Conservation (phyloP, 2,888 invertebrate species). For the Apotomis capreana region DNA sequence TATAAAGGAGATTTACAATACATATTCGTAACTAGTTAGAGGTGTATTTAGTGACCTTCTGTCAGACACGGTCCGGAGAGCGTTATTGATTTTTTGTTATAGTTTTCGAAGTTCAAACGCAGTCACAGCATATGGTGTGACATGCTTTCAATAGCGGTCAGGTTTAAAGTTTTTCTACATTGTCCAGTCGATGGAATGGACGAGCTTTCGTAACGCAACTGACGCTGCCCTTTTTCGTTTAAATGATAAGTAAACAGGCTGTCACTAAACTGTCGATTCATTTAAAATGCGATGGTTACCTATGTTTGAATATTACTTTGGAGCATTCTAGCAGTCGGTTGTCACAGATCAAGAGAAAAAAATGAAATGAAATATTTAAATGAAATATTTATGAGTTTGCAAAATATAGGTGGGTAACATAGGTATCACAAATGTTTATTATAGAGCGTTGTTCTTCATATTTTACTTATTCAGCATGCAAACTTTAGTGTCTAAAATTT, state of each 20-base stretch:
- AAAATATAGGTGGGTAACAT: too few relatives aligned
- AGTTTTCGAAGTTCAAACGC: slow-evolving; percentile 63
- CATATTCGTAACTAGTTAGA: slow-evolving; percentile 78
- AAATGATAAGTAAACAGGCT: slow-evolving; percentile 25
- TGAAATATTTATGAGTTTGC: too few relatives aligned
- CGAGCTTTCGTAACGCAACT: slow-evolving; percentile 53
- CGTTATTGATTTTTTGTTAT: slow-evolving; percentile 72
- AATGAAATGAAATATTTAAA: too few relatives aligned
- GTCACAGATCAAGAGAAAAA: neutral
- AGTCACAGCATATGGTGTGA: slow-evolving; percentile 73
- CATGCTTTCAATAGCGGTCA: slow-evolving; percentile 66
- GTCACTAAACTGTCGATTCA: slow-evolving; percentile 17
- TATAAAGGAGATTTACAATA: slow-evolving; percentile 81
- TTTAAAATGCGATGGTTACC: neutral
- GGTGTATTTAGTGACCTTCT: slow-evolving; percentile 72
- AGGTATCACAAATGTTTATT: too few relatives aligned
- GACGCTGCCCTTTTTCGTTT: slow-evolving; percentile 46
- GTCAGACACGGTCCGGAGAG: slow-evolving; percentile 69
- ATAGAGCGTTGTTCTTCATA: too few relatives aligned
- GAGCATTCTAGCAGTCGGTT: neutral
- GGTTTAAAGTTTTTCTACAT: slow-evolving; percentile 54
- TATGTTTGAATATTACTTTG: slow-evolving; percentile 6
- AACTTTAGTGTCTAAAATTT: too few relatives aligned
- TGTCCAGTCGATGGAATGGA: slow-evolving; percentile 45
- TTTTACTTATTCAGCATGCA: too few relatives aligned